A percentile compares a stretch with the other conserved stretches of the same genome.
phyloP scores from a whole-genome alignment of 2,797 vertebrate genomes.

The Melanitta fusca region DNA sequence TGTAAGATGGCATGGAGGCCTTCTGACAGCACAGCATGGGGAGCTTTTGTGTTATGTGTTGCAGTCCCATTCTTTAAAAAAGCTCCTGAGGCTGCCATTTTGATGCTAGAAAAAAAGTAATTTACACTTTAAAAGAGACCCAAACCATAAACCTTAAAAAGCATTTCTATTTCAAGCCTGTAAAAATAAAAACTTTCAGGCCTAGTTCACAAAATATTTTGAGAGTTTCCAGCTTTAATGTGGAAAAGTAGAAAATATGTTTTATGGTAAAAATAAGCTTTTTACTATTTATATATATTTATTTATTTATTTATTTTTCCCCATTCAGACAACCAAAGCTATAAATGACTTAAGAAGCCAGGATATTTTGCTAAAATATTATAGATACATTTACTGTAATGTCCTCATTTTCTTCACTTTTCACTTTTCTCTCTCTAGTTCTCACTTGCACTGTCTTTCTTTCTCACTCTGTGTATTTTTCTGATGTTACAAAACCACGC shows the following conservation, averaged over 20 bases:
- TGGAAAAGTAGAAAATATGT: background rate
- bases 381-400: background rate
- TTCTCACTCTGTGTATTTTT: background rate
- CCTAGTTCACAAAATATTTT: background rate
- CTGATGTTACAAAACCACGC: background rate
- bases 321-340: constrained; percentile 11
- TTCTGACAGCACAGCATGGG: constrained; percentile 22
- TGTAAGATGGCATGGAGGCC: constrained; percentile 24
- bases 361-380: constrained; percentile 14
- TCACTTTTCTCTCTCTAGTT: background rate
- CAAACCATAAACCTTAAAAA: background rate
- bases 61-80: constrained; percentile 25
- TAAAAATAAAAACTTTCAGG: background rate
- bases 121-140: constrained; percentile 32
- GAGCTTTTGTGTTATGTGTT: constrained; percentile 15
- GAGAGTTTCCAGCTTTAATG: background rate
- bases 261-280: background rate
- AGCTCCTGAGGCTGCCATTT: constrained; percentile 18
- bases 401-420: background rate
- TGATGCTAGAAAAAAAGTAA: constrained; percentile 45
- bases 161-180: background rate
- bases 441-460: background rate
- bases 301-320: background rate
- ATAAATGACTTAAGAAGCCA: background rate
- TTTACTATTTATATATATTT: background rate